phyloP scores from a whole-genome alignment of 2,113 vertebrate species.

The Telmatochromis sp. region DNA sequence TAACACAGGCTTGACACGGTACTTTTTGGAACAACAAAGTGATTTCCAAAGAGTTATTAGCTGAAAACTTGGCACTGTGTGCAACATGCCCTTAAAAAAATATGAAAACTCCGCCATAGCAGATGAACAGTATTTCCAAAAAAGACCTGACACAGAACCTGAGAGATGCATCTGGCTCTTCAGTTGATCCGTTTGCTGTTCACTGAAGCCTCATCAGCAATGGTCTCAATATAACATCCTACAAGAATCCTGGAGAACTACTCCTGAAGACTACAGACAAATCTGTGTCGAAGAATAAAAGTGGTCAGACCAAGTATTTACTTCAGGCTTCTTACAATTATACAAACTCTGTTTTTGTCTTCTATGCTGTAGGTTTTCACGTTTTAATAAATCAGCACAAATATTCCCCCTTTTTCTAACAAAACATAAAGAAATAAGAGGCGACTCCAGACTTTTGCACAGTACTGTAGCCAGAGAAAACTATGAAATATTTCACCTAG shows the following conservation, averaged over 20 bases:
- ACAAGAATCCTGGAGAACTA: neutral
- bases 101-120: neutral
- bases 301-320: neutral
- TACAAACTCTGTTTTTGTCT: neutral
- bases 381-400: neutral
- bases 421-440: neutral
- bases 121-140: neutral
- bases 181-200: neutral
- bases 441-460: neutral
- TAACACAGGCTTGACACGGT: neutral
- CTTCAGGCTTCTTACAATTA: neutral
- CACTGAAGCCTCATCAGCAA: neutral
- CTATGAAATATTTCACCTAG: neutral
- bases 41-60: neutral
- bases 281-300: neutral
- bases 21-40: neutral
- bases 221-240: neutral
- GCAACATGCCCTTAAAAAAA: neutral
- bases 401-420: neutral
- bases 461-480: neutral
- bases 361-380: neutral
- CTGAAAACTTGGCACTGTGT: neutral
- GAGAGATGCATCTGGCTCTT: neutral
- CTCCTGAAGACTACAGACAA: neutral
- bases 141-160: neutral